Conservation (phyloP, 2,797 vertebrate species). For the Ciconia nigra region DNA sequence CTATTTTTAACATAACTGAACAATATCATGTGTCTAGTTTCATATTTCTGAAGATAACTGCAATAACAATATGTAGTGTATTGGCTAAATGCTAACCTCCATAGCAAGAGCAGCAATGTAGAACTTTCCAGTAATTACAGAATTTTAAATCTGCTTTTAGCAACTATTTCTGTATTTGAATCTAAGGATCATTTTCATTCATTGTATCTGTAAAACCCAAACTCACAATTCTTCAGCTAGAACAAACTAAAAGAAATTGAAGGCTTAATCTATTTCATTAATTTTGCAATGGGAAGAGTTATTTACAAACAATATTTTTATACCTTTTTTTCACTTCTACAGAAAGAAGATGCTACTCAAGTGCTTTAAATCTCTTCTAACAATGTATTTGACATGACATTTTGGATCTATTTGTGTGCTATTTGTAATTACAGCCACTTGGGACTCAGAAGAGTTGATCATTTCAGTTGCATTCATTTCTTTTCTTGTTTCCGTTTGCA, state of each 20-base stretch:
- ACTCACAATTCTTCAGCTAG: not conserved
- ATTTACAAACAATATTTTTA: not conserved
- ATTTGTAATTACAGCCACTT: not conserved
- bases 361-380: not conserved
- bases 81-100: not conserved
- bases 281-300: not conserved
- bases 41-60: not conserved
- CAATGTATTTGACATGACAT: not conserved
- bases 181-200: not conserved
- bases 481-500: conserved; percentile 46
- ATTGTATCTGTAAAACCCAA: not conserved
- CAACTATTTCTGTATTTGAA: not conserved
- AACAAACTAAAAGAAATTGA: not conserved
- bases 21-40: not conserved
- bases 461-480: not conserved
- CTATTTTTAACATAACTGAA: not conserved
- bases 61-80: not conserved
- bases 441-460: not conserved
- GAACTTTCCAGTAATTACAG: not conserved
- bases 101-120: not conserved
- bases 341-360: not conserved
- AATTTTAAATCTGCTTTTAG: not conserved
- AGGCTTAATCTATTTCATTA: not conserved
- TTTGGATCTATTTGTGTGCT: not conserved
- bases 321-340: not conserved